phyloP scores from a whole-genome alignment of 2,113 vertebrate genomes.

The Phyllostomus hastatus region DNA sequence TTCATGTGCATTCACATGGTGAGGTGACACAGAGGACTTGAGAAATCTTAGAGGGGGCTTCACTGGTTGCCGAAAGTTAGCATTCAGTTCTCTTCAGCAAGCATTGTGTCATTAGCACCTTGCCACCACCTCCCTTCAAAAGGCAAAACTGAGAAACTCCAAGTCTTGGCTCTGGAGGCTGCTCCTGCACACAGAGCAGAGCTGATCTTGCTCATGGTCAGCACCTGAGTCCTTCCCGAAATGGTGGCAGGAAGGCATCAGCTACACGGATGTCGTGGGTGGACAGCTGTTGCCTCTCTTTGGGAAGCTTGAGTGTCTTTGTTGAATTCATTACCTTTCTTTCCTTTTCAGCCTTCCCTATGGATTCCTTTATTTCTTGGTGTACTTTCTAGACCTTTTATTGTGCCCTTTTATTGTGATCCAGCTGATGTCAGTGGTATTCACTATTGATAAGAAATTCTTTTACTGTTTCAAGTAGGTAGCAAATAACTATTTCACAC shows the following conservation, averaged over 20 bases:
- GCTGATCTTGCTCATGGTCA: neutral
- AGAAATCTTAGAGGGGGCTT: neutral
- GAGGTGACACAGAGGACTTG: neutral
- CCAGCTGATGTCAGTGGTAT: neutral
- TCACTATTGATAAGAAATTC: neutral
- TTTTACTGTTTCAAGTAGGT: neutral
- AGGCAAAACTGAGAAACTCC: neutral
- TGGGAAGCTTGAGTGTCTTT: neutral
- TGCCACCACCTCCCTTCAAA: neutral
- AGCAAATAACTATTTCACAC: neutral
- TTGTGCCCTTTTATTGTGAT: neutral
- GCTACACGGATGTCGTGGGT: neutral
- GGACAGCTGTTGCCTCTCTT: neutral
- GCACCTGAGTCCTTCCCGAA: neutral
- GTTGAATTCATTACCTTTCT: neutral
- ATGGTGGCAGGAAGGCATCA: neutral
- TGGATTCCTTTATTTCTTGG: neutral
- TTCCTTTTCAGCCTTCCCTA: neutral
- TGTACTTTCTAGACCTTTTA: neutral
- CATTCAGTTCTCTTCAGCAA: neutral
- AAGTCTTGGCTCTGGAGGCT: neutral
- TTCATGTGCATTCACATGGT: neutral
- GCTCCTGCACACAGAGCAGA: neutral
- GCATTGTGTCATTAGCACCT: neutral
- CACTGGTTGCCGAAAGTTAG: neutral